Evolutionary conservation across 2,888 invertebrate genomes (phyloP).

Genomic region (Caenorhabditis uteleia): DNA sequence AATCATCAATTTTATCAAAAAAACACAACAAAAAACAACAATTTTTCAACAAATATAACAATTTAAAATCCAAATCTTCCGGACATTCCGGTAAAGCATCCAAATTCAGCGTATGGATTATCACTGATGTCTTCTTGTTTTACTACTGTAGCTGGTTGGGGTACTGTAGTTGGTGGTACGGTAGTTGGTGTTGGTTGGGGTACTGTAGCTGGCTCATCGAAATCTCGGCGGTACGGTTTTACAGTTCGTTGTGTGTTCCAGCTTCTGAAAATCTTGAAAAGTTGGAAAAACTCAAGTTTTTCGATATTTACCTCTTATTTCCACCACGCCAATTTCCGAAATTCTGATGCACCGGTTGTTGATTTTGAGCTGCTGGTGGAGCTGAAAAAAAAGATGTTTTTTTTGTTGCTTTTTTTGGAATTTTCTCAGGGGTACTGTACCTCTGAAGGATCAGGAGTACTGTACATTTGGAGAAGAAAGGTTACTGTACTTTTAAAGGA

Average conservation of each 20-base stretch:
- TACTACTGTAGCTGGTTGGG: not conserved
- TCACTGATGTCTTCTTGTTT: slow-evolving; percentile 1
- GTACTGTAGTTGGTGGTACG: not conserved
- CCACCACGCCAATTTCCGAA: no score
- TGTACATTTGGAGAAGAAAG: no score
- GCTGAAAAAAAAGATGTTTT: no score
- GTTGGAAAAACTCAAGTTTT: not conserved
- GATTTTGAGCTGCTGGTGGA: no score
- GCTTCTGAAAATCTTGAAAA: slow-evolving; percentile 1
- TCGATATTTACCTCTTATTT: not conserved
- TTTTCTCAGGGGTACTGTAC: no score
- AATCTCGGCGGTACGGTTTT: slow-evolving; percentile 13
- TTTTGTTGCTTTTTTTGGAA: no score
- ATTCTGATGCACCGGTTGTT: no score
- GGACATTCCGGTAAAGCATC: slow-evolving; percentile 11
- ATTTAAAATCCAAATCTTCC: slow-evolving; percentile 26
- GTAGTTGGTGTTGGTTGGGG: not conserved
- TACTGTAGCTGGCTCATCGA: not conserved
- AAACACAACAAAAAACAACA: not conserved
- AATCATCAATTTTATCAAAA: not conserved
- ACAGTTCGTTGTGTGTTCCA: slow-evolving; percentile 2
- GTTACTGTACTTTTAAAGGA: no score
- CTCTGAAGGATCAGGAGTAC: no score
- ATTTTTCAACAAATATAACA: no score
- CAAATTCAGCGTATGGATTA: slow-evolving; percentile 40